Base-by-base conservation (phyloP, 2,113 vertebrate species). In the Hippocampus guttulatus region DNA sequence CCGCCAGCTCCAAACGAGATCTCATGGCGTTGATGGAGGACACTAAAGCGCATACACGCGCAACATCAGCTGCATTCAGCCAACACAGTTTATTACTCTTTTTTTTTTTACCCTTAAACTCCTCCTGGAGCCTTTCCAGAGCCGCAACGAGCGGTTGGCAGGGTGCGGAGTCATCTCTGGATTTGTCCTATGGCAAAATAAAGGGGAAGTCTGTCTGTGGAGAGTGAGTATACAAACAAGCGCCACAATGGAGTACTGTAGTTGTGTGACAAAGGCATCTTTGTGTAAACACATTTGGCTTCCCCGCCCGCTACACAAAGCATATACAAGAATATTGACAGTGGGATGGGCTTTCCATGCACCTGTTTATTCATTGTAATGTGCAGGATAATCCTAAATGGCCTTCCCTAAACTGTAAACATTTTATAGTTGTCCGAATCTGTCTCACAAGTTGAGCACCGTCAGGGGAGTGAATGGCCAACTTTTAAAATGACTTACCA, bases 111-210 rank as follows among this genome's bases (percentile, higher is more conserved):
- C 94, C 94, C 23, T 88, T 90, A 68, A 93, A 79, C 0, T 81
- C 91, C 77, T 90, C 89, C 54, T 93, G 86, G 71, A 95, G 90
- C 86, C 90, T 92, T 83, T 93, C 88, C 78, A 93, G 82, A 68
- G 93, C 92, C 73, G 84, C 82, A 9, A 83, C 41, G 57, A 94
- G n/a, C 0, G 74, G 86, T 81, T 81, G 61, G 80, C 76, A 79
- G 73, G 82, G 78, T 74, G 47, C 81, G 68, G 70, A 71, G 58
- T 84, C 63, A 73, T 81, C 63, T 85, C 81, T 88, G 71, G 85
- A 15, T 87, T 80, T 92, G 20, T 89, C 90, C 92, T 93, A 52
- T 65, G 27, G 60, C 38, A 38, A 68, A 27, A 84, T 82, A 81
- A 81, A 80, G 63, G 33, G 43, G 0, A 51, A 54, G 64, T 58